Evolutionary conservation across 1,140 invertebrate genomes (phyloP).

Genomic region (Aphis gossypii): DNA sequence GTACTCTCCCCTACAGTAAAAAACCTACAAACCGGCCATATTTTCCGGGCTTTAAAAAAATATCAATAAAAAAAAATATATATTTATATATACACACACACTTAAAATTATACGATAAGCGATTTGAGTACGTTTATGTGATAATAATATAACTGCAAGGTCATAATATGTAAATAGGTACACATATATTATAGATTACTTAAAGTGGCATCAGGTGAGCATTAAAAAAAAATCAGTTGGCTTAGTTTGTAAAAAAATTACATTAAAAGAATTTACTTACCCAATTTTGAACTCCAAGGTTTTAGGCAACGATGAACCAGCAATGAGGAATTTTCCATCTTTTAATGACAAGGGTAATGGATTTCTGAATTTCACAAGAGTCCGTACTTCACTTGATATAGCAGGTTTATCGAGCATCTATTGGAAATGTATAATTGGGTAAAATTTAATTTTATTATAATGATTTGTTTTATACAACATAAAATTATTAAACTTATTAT

Average conservation of each 20-base stretch:
- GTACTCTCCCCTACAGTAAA: too few species aligned
- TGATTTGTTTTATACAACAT: not conserved
- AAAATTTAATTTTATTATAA: not conserved
- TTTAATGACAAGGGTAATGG: slow-evolving; percentile 79
- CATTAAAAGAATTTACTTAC: not conserved
- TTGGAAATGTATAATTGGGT: not conserved
- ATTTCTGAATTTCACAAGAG: slow-evolving; percentile 77
- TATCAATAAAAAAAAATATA: too few species aligned
- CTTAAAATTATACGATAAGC: too few species aligned
- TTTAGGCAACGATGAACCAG: slow-evolving; percentile 78
- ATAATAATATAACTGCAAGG: too few species aligned
- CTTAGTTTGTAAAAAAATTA: not conserved
- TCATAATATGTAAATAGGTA: too few species aligned
- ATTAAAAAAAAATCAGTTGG: not conserved
- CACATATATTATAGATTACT: too few species aligned
- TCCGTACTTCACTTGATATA: not conserved
- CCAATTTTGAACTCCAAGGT: slow-evolving; percentile 74
- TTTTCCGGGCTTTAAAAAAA: too few species aligned
- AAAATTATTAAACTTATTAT: not conserved
- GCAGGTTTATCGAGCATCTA: not conserved
- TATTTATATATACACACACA: too few species aligned
- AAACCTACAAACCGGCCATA: too few species aligned
- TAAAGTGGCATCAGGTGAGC: not conserved
- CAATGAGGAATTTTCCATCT: slow-evolving; percentile 78
- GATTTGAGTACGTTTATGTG: not conserved